phyloP scores from a whole-genome alignment of 2,113 vertebrate genomes.

The Manacus vitellinus region DNA sequence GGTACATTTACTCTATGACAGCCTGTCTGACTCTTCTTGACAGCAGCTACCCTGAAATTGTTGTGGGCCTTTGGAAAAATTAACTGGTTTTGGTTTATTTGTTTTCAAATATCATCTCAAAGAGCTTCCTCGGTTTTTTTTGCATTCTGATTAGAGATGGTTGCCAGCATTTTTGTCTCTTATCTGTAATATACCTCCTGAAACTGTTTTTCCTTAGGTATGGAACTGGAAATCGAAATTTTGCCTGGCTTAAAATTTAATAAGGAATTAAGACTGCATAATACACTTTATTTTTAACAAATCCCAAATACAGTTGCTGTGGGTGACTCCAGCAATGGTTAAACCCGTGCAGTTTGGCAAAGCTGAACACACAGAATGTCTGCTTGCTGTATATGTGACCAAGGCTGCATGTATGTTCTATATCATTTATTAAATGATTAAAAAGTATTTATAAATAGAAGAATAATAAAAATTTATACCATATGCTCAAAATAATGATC shows the following conservation, averaged over 20 bases:
- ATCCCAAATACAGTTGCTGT: neutral
- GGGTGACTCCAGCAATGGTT: neutral
- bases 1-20: constrained; percentile 6
- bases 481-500: constrained; percentile 40
- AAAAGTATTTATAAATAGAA: constrained; percentile 52
- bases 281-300: neutral
- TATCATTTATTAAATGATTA: neutral
- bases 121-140: neutral
- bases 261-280: neutral
- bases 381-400: neutral
- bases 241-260: neutral
- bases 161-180: neutral
- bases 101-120: constrained; percentile 24
- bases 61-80: constrained; percentile 23
- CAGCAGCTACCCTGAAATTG: constrained; percentile 7
- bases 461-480: constrained; percentile 35
- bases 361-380: neutral
- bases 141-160: neutral
- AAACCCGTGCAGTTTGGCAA: neutral
- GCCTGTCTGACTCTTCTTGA: constrained; percentile 8
- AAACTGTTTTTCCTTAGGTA: neutral
- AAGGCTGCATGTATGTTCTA: neutral
- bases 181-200: neutral
- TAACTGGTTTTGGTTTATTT: neutral
- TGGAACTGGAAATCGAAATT: neutral